Evolutionary conservation across 2,797 vertebrate species (phyloP).

Genomic region (Natrix natrix): DNA sequence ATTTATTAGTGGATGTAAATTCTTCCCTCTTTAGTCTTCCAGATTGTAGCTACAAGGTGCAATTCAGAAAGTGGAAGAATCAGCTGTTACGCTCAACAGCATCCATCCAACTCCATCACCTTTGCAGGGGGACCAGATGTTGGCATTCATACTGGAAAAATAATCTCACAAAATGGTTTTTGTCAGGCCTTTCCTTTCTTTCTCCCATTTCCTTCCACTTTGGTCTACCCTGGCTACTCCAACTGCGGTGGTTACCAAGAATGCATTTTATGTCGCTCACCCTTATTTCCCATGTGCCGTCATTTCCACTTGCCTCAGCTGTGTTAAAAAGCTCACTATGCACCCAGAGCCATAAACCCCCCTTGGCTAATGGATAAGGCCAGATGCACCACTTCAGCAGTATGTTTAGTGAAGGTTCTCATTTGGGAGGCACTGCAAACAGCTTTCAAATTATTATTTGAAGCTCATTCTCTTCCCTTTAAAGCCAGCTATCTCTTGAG

Average conservation of each 20-base stretch:
- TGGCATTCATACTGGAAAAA: not conserved
- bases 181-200: not conserved
- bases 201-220: not conserved
- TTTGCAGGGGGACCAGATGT: not conserved
- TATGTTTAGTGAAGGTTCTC: not conserved
- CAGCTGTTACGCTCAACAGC: not conserved
- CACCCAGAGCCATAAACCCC: conserved; percentile 19
- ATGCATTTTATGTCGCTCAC: not conserved
- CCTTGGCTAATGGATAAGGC: not conserved
- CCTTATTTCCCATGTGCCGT: not conserved
- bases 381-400: conserved; percentile 23
- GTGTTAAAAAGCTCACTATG: not conserved
- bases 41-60: not conserved
- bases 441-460: conserved; percentile 1
- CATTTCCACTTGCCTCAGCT: not conserved
- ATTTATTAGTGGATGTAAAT: not conserved
- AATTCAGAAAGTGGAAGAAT: not conserved
- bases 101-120: not conserved
- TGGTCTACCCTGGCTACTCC: not conserved
- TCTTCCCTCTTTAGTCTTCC: not conserved
- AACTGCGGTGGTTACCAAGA: not conserved
- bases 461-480: not conserved
- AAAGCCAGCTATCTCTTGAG: not conserved
- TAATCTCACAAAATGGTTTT: not conserved
- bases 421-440: conserved; percentile 1